Evolutionary conservation across 2,113 vertebrate genomes (phyloP), one percentile per base, ranked within the genome.

Genomic region (Saimiri boliviensis): DNA sequence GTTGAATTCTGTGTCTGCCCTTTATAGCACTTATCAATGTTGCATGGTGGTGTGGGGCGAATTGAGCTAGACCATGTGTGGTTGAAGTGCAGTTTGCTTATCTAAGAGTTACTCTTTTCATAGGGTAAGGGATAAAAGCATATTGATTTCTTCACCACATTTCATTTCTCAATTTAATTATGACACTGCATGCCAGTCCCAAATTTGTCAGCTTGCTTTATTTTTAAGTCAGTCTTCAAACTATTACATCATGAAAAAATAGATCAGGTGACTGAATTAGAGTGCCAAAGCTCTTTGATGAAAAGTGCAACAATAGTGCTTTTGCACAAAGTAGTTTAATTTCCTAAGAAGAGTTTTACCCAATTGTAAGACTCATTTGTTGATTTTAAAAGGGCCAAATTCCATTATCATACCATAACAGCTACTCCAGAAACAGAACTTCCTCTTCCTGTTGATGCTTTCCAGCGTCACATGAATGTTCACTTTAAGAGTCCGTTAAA

Each of bases 381-480:
- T 98, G 97, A 96, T 97, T 98, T 96, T 97, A 96, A 94, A 97
- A 96, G 94, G 89, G 97, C 97, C 98, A 95, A 79, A 98, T 98
- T 97, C 98, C 91, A 30, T 98, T 97, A 98, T 97, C 97, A 95
- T 94, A 80, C 95, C 94, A 94, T 89, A 98, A 92, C 86, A 95
- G 97, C 89, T 89, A 83, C 94, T 97, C 94, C 94, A 97, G 96
- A 98, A 97, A 92, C 71, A 82, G 96, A 94, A 98, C 97, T 95
- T 96, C 93, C 96, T 98, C 94, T 95, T 96, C 98, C 98, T 99
- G 97, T 98, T 98, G 97, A 97, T 97, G 96, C 91, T 98, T 96
- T 98, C 90, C 91, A 95, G 70, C 80, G 92, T 98, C 95, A 91
- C 70, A 89, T 97, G 97, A 86, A 92, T 97, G 95, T 96, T 98